A percentile compares a stretch with the other conserved stretches of the same genome.
phyloP scores from a whole-genome alignment of 2,888 invertebrate genomes.

The Icerya purchasi region DNA sequence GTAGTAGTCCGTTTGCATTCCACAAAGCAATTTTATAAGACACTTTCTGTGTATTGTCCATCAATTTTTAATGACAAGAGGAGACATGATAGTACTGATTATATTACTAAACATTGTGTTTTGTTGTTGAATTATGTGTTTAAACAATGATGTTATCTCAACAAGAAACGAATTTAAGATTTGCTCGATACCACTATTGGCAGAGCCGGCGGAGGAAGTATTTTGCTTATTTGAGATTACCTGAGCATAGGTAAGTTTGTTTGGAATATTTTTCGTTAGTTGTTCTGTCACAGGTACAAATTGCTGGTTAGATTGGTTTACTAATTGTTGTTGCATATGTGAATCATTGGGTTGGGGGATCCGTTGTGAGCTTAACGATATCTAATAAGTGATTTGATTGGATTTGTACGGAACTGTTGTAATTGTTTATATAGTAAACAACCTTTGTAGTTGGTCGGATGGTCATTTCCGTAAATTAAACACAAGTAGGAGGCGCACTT shows the following conservation, averaged over 20 bases:
- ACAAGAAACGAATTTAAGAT: not conserved
- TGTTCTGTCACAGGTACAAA: not conserved
- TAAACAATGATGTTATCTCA: not conserved
- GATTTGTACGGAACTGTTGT: not conserved
- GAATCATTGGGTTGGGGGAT: not conserved
- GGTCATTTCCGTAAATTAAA: not conserved
- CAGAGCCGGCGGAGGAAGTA: not conserved
- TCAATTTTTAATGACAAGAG: not conserved
- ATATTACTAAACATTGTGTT: not conserved
- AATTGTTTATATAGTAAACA: not conserved
- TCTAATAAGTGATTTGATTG: not conserved
- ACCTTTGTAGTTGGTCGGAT: not conserved
- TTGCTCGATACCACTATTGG: not conserved
- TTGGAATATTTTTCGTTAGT: not conserved
- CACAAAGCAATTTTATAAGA: not conserved
- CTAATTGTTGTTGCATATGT: not conserved
- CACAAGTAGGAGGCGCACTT: not conserved
- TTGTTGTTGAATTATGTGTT: not conserved
- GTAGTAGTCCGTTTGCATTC: not conserved
- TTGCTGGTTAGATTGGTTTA: not conserved
- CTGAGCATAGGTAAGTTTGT: not conserved
- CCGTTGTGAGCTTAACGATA: not conserved
- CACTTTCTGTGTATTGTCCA: not conserved
- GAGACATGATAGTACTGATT: not conserved
- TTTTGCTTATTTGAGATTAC: not conserved